Percentiles rank a stretch among this genome's conserved stretches.
phyloP scores from a whole-genome alignment of 2,113 vertebrate genomes.

The Entelurus aequoreus region DNA sequence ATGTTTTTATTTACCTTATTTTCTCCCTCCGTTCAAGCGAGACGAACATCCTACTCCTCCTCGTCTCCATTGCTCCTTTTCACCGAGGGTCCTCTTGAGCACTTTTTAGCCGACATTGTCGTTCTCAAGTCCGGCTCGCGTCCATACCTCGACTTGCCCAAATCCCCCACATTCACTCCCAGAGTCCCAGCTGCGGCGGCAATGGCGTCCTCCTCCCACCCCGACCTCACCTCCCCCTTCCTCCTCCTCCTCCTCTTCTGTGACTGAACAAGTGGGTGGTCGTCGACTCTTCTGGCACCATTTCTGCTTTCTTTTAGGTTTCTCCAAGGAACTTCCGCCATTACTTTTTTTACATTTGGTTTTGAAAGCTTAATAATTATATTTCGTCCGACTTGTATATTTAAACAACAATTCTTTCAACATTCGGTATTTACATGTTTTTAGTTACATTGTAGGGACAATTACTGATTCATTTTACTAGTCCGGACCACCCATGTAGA shows the following conservation, averaged over 20 bases:
- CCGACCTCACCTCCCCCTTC: constrained; percentile 23
- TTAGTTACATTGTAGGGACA: neutral
- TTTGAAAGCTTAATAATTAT: neutral
- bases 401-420: neutral
- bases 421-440: neutral
- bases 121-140: constrained; percentile 14
- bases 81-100: neutral
- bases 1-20: constrained; percentile 39
- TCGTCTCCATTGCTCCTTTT: neutral
- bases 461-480: neutral
- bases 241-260: neutral
- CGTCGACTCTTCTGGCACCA: constrained; percentile 2
- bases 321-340: neutral
- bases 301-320: neutral
- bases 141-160: constrained; percentile 23
- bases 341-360: neutral
- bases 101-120: neutral
- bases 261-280: constrained; percentile 59
- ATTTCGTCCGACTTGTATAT: neutral
- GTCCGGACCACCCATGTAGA: constrained; percentile 17
- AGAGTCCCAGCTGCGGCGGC: constrained; percentile 53
- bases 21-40: neutral
- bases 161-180: constrained; percentile 6
- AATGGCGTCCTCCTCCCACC: constrained; percentile 63
- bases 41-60: constrained; percentile 24